These are phyloP conservation scores for Anarhynchus alexandrinus DNA, from an alignment of 2,113 vertebrate genomes.

Conservation along the genomic window DNA sequence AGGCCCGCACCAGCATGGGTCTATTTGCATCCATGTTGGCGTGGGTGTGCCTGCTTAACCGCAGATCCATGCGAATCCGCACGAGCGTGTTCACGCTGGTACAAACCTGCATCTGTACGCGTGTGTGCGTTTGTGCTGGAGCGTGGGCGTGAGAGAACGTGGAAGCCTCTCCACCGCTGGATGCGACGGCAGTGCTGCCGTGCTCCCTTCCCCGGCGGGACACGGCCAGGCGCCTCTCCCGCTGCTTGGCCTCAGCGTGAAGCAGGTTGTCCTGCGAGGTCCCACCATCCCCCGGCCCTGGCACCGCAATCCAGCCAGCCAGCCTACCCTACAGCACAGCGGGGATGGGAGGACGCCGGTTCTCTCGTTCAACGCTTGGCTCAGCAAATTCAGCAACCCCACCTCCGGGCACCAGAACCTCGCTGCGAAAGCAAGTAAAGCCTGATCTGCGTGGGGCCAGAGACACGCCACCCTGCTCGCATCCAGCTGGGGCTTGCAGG, in stretches of 20 bases:
- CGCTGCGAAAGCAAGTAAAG: neutral
- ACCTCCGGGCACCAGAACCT: neutral
- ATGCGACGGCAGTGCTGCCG: accelerated
- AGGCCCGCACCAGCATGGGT: neutral
- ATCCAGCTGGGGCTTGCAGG: neutral
- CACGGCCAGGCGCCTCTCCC: neutral
- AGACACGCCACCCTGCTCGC: neutral
- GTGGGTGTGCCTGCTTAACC: neutral
- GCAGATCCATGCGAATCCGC: neutral
- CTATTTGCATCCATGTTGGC: neutral
- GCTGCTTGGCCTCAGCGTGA: neutral
- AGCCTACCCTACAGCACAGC: neutral
- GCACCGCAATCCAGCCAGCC: neutral
- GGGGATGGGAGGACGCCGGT: neutral
- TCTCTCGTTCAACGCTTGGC: neutral
- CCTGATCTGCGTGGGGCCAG: neutral
- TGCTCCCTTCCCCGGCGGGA: accelerated
- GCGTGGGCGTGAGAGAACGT: neutral
- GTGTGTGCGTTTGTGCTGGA: neutral
- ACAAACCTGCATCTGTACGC: neutral
- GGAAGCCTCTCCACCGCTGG: neutral
- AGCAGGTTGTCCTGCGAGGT: neutral
- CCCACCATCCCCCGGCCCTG: accelerated
- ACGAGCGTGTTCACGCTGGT: neutral
- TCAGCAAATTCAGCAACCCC: neutral